Conservation (phyloP, 92 coral and sea anemone genomes). For the Bergia sp. region DNA sequence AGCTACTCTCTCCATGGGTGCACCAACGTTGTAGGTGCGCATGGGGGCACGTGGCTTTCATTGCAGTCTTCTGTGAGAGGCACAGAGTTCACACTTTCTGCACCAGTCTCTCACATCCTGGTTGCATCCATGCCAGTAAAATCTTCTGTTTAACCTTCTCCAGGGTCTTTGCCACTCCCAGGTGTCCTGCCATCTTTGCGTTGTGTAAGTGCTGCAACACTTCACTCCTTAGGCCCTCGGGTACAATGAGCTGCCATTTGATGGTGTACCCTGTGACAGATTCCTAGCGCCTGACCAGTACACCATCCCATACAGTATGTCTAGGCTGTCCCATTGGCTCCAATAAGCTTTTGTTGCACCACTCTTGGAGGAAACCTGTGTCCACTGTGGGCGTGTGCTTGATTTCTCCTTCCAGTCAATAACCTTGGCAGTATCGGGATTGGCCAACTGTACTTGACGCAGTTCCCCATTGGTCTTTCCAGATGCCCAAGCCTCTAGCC, state of each 20-base stretch:
- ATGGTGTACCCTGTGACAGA: neutral
- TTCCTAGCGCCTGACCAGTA: neutral
- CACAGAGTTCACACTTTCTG: slow-evolving; percentile 42
- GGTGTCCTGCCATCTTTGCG: slow-evolving; percentile 35
- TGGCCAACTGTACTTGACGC: slow-evolving; percentile 29
- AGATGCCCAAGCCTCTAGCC: slow-evolving; percentile 21
- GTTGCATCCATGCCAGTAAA: slow-evolving; percentile 27
- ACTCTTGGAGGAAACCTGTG: neutral
- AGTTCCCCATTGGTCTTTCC: slow-evolving; percentile 23
- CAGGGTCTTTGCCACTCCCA: slow-evolving; percentile 43
- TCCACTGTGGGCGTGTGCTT: neutral
- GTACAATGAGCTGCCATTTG: neutral
- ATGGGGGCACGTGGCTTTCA: slow-evolving; percentile 24
- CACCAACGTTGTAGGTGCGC: slow-evolving; percentile 49
- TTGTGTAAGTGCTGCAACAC: neutral
- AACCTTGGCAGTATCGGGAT: slow-evolving; percentile 28
- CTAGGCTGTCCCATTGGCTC: slow-evolving; percentile 20
- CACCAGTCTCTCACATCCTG: slow-evolving; percentile 38
- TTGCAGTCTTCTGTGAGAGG: slow-evolving; percentile 32
- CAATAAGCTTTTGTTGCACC: neutral
- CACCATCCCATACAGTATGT: neutral
- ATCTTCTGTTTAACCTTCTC: slow-evolving; percentile 30
- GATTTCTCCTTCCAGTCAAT: neutral
- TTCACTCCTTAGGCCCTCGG: neutral
- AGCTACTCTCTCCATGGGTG: slow-evolving; percentile 50